These are phyloP conservation scores for Epinotia ramella DNA, from an alignment of 2,888 invertebrate species.

Conservation along the genomic window DNA sequence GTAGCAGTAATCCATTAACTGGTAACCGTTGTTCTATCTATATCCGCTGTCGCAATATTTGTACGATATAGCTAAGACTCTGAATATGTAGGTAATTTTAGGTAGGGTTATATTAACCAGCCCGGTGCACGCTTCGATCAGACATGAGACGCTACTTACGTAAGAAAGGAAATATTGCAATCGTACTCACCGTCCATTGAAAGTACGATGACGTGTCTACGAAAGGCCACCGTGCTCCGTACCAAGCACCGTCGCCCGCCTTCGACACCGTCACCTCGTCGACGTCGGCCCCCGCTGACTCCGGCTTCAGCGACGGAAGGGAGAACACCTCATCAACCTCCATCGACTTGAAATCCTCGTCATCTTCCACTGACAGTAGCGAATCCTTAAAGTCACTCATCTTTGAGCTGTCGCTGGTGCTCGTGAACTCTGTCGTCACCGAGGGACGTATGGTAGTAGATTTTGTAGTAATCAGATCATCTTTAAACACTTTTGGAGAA, in stretches of 20 bases:
- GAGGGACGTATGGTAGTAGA: conserved; percentile 61
- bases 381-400: conserved; percentile 77
- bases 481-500: conserved; percentile 68
- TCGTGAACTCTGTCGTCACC: conserved; percentile 61
- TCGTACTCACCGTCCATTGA: conserved; percentile 87
- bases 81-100: conserved; percentile 53
- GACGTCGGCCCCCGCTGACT: conserved; percentile 63
- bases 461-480: conserved; percentile 74
- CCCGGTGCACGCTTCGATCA: conserved; percentile 12
- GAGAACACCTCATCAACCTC: conserved; percentile 81
- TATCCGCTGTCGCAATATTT: conserved; percentile 59
- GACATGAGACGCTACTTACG: conserved; percentile 43
- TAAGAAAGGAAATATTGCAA: conserved; percentile 55
- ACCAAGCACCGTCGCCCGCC: conserved; percentile 82
- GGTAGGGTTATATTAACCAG: conserved; percentile 17
- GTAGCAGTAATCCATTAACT: conserved; percentile 21
- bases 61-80: conserved; percentile 54
- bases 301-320: conserved; percentile 74
- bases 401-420: conserved; percentile 64
- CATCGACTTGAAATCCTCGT: conserved; percentile 78
- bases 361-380: conserved; percentile 77
- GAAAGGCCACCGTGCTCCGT: conserved; percentile 87
- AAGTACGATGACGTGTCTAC: conserved; percentile 87
- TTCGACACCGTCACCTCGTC: conserved; percentile 79
- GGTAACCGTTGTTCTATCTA: conserved; percentile 47